These are phyloP conservation scores for Drosophila fungiperda DNA, from an alignment of 2,888 invertebrate species.

Conservation along the genomic window DNA sequence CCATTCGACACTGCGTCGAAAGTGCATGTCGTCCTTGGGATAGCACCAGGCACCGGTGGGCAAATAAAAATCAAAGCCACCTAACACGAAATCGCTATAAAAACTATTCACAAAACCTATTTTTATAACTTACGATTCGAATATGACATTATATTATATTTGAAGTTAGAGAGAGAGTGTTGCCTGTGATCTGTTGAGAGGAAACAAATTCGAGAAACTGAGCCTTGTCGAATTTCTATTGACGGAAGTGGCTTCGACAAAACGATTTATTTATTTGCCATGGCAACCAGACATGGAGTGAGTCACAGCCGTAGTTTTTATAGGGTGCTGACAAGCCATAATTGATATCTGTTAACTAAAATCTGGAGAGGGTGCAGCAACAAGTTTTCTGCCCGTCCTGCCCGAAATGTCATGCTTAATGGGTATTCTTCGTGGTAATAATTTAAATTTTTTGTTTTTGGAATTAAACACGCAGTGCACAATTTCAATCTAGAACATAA, in stretches of 20 bases:
- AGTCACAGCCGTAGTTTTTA: constrained; percentile 3
- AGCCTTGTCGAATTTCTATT: constrained; percentile 17
- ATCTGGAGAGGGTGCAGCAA: constrained; percentile 40
- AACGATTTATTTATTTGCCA: constrained; percentile 62
- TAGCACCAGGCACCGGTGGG: constrained; percentile 90
- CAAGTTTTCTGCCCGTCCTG: constrained; percentile 59
- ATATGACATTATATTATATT: constrained; percentile 58
- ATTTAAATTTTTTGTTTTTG: not conserved
- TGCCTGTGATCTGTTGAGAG: constrained; percentile 5
- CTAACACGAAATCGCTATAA: constrained; percentile 24
- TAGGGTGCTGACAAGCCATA: constrained; percentile 35
- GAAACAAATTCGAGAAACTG: constrained; percentile 23
- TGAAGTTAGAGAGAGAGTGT: not conserved
- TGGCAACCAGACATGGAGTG: constrained; percentile 49
- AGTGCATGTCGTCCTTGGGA: constrained; percentile 90
- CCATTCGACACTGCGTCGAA: constrained; percentile 91
- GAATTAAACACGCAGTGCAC: constrained; percentile 38
- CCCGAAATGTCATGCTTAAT: constrained; percentile 51
- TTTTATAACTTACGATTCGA: constrained; percentile 59
- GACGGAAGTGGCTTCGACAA: constrained; percentile 60
- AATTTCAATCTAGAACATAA: constrained; percentile 7
- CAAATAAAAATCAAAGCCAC: constrained; percentile 82
- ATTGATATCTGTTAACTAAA: constrained; percentile 8
- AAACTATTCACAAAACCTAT: not conserved
- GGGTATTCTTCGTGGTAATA: constrained; percentile 39